phyloP scores from a whole-genome alignment of 2,113 vertebrate genomes.

The Chaetodon auriga region DNA sequence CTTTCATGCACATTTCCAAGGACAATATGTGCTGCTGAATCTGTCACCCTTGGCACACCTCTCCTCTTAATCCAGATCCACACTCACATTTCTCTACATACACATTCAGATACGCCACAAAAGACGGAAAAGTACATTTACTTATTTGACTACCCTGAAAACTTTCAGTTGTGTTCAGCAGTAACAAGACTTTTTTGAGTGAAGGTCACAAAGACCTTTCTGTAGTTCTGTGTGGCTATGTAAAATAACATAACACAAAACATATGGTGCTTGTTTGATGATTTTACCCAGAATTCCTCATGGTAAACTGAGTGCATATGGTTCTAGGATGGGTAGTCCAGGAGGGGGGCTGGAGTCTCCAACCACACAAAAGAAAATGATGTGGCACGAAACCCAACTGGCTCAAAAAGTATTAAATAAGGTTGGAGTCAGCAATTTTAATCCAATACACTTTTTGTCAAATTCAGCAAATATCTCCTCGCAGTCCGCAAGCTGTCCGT shows the following conservation, averaged over 20 bases:
- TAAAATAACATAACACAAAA: not conserved
- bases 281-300: not conserved
- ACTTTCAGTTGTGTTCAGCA: not conserved
- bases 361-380: not conserved
- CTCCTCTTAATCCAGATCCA: not conserved
- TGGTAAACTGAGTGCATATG: constrained; percentile 13
- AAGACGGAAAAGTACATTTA: not conserved
- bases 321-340: not conserved
- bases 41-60: not conserved
- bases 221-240: not conserved
- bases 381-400: not conserved
- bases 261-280: not conserved
- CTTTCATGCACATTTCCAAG: constrained; percentile 12
- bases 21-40: not conserved
- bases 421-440: not conserved
- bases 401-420: not conserved
- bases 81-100: not conserved
- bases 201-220: not conserved
- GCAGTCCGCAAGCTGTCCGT: no score
- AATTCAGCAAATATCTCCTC: no score
- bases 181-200: not conserved
- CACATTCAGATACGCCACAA: not conserved
- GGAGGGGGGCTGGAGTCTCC: not conserved
- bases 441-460: no score
- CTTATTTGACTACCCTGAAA: not conserved